Base-by-base conservation (phyloP, 2,797 vertebrate genomes). In the Pseudotriccus pelzelni region DNA sequence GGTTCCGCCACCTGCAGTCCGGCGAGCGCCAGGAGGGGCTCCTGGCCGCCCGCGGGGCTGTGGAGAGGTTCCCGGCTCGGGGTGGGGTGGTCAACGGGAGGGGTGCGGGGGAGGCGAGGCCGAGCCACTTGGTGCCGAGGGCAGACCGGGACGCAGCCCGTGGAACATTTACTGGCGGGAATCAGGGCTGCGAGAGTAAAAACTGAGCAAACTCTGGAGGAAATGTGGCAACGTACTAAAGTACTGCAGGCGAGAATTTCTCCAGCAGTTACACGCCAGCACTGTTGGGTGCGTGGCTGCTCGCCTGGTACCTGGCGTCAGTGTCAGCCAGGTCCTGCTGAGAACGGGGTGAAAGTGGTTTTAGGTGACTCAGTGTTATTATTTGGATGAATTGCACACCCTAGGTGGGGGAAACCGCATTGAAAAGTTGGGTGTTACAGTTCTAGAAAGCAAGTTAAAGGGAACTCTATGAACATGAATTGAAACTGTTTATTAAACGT, bases 11-110 rank as follows among this genome's bases (percentile, higher is more conserved):
- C 10, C 2, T 24, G 34, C 7, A 4, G 4, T 11, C 20, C 2
- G 4, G 13, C 13, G 2, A 6, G n/a, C 1, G 10, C 12, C 2
- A 0, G 9, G 0, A 5, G 41, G 1, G 5, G 74, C 5, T 13
- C 8, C 9, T 10, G 7, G 5, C 2, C 1, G 12, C 11, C 9
- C 3, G 0, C 22, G 27, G 11, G n/a, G 56, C 2, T 9, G 7
- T 4, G 34, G 22, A 7, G 39, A 4, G 27, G n/a, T 27, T 36
- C 41, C 16, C 3, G 20, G 20, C 12, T 23, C 5, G 32, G 37
- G 8, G 2, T 7, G 30, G 36, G 14, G 2, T 1, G 28, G 9
- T 10, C n/a, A 7, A 23, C 8, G 32, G 6, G 20, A 24, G 22
- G 3, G 39, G 13, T 18, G 28, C 2, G 11, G 15, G 39, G n/a